Base-by-base conservation (phyloP, 2,888 invertebrate species). In the Fragum sueziense region DNA sequence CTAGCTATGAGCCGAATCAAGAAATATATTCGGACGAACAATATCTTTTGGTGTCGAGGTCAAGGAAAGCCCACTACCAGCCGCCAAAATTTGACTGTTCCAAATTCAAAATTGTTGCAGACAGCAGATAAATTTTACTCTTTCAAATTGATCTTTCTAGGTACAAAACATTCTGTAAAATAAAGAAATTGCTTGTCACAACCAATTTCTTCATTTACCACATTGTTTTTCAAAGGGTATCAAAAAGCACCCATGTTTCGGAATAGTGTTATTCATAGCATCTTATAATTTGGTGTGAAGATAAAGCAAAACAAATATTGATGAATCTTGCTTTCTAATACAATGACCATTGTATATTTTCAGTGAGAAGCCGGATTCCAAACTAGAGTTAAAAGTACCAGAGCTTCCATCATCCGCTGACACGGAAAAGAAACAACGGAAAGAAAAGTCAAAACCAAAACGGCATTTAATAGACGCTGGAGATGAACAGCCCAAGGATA, bases 361-460 rank as follows among this genome's bases (percentile, higher is more conserved):
- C 76, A 85, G 85, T 78, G 80, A 81, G 70, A 78, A 80, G 51
- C 69, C 74, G 1, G 80, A 84, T 6, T 74, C 73, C 11, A 85
- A 82, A 52, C 74, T 81, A 20, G 83, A 86, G 22, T 59, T 85
- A 14, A 75, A 82, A 57, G 76, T 86, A n/a, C 88, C 88, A 25
- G 80, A 82, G 31, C 76, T 88, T 11, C 88, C 88, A 0, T 69
- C 77, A 11, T 69, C 82, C 20, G 33, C 67, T 6, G 81, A 85
- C 29, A 70, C 77, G 3, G 79, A 84, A 59, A 74, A 83, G 9
- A 82, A 78, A 62, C 37, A 73, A 11, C 81, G 81, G 37, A 85
- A 84, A 68, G 82, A 85, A 57, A 86, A 86, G 71, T 67, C 74
- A 0, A 86, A 85, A 82, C 73, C 84, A 20, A 82, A 86, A 41